Evolutionary conservation across 2,888 invertebrate genomes (phyloP), one percentile per base, ranked within the genome.

Genomic region (Formica aserva): DNA sequence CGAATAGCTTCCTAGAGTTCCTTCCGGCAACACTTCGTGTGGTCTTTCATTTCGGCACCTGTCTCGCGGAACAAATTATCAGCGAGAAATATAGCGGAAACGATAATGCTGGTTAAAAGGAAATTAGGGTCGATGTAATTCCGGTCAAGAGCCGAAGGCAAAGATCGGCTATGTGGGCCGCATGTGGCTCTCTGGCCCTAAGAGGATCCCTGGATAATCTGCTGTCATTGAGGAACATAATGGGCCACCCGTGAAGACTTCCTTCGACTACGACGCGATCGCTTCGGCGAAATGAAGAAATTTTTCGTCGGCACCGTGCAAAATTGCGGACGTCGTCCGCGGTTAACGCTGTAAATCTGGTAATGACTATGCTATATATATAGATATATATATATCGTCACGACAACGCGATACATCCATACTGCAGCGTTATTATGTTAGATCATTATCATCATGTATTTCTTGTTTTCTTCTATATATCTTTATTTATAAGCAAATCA

Each of bases 221-320:
- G 87, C 88, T 88, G 89, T 92, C 91, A 88, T 90, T 91, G 89
- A 87, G 83, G 85, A 84, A 86, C 82, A 75, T 91, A 92, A 91
- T 91, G 88, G 92, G 88, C 92, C 92, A 92, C 92, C 92, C 91
- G 85, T 87, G 88, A 89, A 67, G 88, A 69, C 74, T 72, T 75
- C 81, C 82, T 62, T 78, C 83, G 55, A 35, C 48, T 71, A 29
- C 86, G 82, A 80, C 66, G 83, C 86, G 86, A 86, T 86, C 82
- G 83, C 57, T 29, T 78, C 60, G 60, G 26, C 84, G 77, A 85
- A 91, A 92, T 92, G 90, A 88, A 91, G 91, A 91, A 92, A 92
- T 93, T 92, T 91, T 91, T 91, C 85, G 86, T 74, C 71, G 60
- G 75, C 78, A 88, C 85, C 86, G 85, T 88, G 85, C 82, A 84